phyloP scores from a whole-genome alignment of 2,113 vertebrate genomes.

The Chiloscyllium plagiosum region DNA sequence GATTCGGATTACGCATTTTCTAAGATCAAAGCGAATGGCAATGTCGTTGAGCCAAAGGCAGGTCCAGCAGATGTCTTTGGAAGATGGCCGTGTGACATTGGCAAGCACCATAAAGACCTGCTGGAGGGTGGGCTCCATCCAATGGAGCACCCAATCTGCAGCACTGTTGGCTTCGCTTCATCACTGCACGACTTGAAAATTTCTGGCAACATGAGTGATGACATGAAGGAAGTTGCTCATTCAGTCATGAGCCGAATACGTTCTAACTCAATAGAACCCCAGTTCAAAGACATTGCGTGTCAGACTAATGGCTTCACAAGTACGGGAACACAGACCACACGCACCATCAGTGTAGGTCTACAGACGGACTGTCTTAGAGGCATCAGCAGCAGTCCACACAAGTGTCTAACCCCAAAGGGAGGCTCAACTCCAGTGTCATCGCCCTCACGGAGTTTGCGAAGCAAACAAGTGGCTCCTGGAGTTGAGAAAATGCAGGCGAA shows the following conservation, averaged over 20 bases:
- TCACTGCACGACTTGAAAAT: constrained; percentile 76
- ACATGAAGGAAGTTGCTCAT: constrained; percentile 97
- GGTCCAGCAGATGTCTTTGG: constrained; percentile 66
- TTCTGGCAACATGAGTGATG: constrained; percentile 87
- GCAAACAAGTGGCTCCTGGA: constrained; percentile 79
- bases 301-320: constrained; percentile 85
- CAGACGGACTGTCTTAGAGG: constrained; percentile 82
- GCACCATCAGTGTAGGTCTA: constrained; percentile 82
- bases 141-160: constrained; percentile 64
- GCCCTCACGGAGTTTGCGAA: constrained; percentile 80
- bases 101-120: constrained; percentile 66
- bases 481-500: constrained; percentile 82
- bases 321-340: constrained; percentile 80
- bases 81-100: constrained; percentile 71
- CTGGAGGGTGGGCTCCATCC: constrained; percentile 55
- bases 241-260: constrained; percentile 78
- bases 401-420: constrained; percentile 87
- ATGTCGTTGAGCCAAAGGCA: constrained; percentile 52
- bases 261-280: constrained; percentile 46
- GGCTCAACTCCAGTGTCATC: constrained; percentile 81
- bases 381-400: constrained; percentile 90
- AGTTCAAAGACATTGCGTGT: constrained; percentile 75
- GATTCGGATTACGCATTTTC: constrained; percentile 69
- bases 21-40: constrained; percentile 61
- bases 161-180: constrained; percentile 73